Base-by-base conservation (phyloP, 2,888 invertebrate species). In the Terebella lapidaria region DNA sequence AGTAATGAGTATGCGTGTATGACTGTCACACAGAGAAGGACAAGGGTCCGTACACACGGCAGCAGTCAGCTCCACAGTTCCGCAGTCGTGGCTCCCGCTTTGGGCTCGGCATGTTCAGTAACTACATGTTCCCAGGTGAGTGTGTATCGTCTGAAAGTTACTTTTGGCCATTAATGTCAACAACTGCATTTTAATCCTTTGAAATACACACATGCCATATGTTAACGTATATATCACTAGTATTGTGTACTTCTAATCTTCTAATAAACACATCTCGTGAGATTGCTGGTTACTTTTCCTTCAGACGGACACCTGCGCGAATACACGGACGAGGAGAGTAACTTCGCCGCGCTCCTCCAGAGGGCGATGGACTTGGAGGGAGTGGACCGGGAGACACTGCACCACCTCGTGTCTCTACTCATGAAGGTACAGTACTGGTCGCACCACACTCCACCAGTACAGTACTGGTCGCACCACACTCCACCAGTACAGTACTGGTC, bases 11-110 rank as follows among this genome's bases (percentile, higher is more conserved):
- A n/a, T n/a, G n/a, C n/a, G n/a, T n/a, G n/a, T n/a, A n/a, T n/a
- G n/a, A n/a, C n/a, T n/a, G n/a, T n/a, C n/a, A n/a, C n/a, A 22
- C 49, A 49, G 49, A 49, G 22, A 49, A 53, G 24, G 53, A 25
- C 27, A 53, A 53, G 27, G 10, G 10, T 10, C 53, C 53, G 3
- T 75, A 73, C 65, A 68, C 71, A 56, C 88, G 95, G 5, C 95
- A 95, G 84, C 91, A 92, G 80, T 94, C 94, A 24, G 94, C 94
- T 52, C 94, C 95, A n/a, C 88, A 94, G 75, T 86, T 94, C 66
- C 86, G 75, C 55, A 70, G 66, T 61, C 70, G 70, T 70, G 74
- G 56, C 67, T 80, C 66, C 35, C 75, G 74, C 58, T 71, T 74
- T 63, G 77, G 77, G 47, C 68, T 77, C 47, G 74, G 78, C 20